Conservation (phyloP, 2,888 invertebrate species). For the Cacoxenus indagator region DNA sequence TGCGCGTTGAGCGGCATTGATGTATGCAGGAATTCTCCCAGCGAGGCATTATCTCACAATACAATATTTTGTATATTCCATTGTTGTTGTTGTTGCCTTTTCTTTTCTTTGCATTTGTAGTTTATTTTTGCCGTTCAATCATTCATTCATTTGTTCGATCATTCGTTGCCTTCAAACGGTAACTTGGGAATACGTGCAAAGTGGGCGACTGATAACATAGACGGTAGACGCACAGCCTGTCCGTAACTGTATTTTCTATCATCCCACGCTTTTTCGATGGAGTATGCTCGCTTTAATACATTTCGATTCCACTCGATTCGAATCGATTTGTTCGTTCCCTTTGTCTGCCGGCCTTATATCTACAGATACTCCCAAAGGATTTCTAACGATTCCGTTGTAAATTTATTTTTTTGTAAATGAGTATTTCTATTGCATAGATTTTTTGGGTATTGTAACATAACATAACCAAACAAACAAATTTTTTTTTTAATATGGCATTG, state of each 20-base stretch:
- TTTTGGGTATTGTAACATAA: no score
- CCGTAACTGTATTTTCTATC: not conserved
- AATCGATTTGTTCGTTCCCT: no score
- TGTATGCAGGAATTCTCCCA: conserved; percentile 14
- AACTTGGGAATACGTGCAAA: conserved; percentile 13
- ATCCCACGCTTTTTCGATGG: no score
- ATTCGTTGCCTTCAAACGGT: conserved; percentile 4
- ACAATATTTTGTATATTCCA: conserved; percentile 55
- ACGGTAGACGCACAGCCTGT: not conserved
- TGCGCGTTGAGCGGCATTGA: not conserved
- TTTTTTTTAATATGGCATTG: not conserved
- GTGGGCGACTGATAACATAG: not conserved
- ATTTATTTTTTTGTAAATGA: no score
- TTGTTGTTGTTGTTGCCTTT: conserved; percentile 41
- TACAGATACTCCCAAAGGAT: no score
- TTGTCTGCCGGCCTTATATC: no score
- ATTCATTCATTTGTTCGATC: not conserved
- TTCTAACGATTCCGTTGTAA: no score
- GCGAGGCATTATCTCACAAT: conserved; percentile 57
- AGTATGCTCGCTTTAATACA: no score
- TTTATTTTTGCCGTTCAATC: not conserved
- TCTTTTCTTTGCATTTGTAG: not conserved
- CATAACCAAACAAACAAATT: conserved; percentile 30
- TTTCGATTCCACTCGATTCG: no score
- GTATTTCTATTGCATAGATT: no score